phyloP scores from a whole-genome alignment of 2,888 invertebrate species.

The Melipona beecheii region DNA sequence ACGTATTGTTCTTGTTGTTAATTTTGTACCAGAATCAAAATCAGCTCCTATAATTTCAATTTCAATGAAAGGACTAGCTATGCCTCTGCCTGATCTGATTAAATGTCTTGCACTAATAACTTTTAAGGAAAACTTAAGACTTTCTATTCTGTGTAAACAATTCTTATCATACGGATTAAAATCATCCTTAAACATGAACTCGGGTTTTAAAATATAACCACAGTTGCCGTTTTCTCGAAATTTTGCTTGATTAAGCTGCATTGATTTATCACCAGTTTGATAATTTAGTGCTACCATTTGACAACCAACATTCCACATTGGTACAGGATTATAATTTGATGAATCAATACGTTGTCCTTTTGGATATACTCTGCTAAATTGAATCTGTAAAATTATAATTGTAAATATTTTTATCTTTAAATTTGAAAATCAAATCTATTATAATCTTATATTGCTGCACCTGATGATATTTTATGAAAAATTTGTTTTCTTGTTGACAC shows the following conservation, averaged over 20 bases:
- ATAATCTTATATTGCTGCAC: slow-evolving; percentile 72
- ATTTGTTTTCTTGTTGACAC: slow-evolving; percentile 90
- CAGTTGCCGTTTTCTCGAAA: slow-evolving; percentile 96
- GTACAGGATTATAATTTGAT: slow-evolving; percentile 97
- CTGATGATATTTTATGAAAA: slow-evolving; percentile 92
- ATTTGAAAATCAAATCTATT: not conserved
- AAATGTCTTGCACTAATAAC: slow-evolving; percentile 96
- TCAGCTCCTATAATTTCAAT: slow-evolving; percentile 95
- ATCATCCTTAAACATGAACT: slow-evolving; percentile 92
- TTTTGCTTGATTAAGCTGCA: slow-evolving; percentile 97
- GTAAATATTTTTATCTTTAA: not conserved
- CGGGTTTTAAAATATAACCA: slow-evolving; percentile 96
- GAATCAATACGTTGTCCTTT: slow-evolving; percentile 97
- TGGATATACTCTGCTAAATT: slow-evolving; percentile 98
- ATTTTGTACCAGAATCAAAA: slow-evolving; percentile 93
- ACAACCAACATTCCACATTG: slow-evolving; percentile 97
- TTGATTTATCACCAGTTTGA: slow-evolving; percentile 97
- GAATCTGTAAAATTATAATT: slow-evolving; percentile 84
- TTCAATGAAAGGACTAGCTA: slow-evolving; percentile 95
- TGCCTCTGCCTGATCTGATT: slow-evolving; percentile 92
- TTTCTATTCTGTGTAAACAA: slow-evolving; percentile 85
- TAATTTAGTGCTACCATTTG: slow-evolving; percentile 99
- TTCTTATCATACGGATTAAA: slow-evolving; percentile 92
- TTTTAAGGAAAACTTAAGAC: slow-evolving; percentile 87
- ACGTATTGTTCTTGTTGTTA: slow-evolving; percentile 94